Evolutionary conservation across 2,797 vertebrate genomes (phyloP).

Genomic region (Crenuchus spilurus): DNA sequence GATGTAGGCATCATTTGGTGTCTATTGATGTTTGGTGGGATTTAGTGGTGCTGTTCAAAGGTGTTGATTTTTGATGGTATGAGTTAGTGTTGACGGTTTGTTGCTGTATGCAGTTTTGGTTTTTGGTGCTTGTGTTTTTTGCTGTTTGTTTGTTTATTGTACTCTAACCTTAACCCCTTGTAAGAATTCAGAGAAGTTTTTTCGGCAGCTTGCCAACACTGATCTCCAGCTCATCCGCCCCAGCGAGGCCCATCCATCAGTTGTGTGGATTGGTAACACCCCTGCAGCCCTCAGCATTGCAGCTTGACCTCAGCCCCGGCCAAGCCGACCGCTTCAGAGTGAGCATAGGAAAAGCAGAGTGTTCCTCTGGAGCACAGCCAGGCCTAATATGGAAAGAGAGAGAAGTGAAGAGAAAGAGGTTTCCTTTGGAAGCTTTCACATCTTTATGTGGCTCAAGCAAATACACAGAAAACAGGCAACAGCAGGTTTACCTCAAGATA

Average conservation of each 20-base stretch:
- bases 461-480: neutral
- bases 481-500: slow-evolving; percentile 21
- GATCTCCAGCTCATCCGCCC: slow-evolving; percentile 30
- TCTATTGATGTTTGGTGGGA: too few species aligned
- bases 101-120: too few species aligned
- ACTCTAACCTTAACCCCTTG: neutral
- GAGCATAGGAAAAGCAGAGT: slow-evolving; percentile 44
- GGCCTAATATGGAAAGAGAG: slow-evolving; percentile 44
- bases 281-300: slow-evolving; percentile 21
- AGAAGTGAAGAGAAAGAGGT: neutral
- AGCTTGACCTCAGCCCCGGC: slow-evolving; percentile 34
- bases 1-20: too few species aligned
- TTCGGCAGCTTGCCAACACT: slow-evolving; percentile 26
- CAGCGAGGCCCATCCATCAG: slow-evolving; percentile 40
- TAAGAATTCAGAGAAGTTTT: slow-evolving; percentile 1
- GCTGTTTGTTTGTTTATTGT: too few species aligned
- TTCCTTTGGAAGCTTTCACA: slow-evolving; percentile 5
- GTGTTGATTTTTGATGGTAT: too few species aligned
- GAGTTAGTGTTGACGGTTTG: too few species aligned
- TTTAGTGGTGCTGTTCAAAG: too few species aligned
- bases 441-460: slow-evolving; percentile 15
- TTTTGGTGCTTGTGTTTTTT: too few species aligned
- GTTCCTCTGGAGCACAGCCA: slow-evolving; percentile 49
- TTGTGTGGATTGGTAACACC: slow-evolving; percentile 48
- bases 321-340: too few species aligned